Base-by-base conservation (phyloP, 2,888 invertebrate genomes). In the Ectemnius lituratus region DNA sequence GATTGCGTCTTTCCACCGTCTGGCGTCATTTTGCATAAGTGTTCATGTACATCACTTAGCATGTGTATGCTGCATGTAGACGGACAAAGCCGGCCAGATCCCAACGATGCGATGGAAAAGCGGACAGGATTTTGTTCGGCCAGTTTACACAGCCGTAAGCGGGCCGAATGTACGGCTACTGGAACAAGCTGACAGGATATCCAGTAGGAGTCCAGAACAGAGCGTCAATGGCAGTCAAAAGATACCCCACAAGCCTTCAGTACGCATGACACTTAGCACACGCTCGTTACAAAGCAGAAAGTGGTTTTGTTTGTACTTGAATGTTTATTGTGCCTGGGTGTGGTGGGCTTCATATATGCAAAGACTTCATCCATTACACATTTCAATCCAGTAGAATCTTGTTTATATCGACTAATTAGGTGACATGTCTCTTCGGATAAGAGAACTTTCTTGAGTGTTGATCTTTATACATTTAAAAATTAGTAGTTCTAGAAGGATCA, bases 21-120 rank as follows among this genome's bases (percentile, higher is more conserved):
- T 76, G 70, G 80, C 71, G 72, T 74, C 75, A 76, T 73, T 75
- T 79, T 78, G 87, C 87, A 86, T 86, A 82, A 85, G 82, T 82
- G 80, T 83, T 84, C 84, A 81, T 85, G 85, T 85, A 87, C 88
- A 83, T 86, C 83, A 86, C 82, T 86, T 84, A 86, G 89, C 89
- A 89, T 89, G 89, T 89, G 90, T 90, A 88, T 90, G 88, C 88
- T 89, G 90, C 90, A 90, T 90, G 90, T 89, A 89, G 90, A 89
- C 86, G 87, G 87, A 85, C 81, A 89, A 84, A 85, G 86, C 84
- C 75, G 82, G 80, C 79, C 85, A 80, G 84, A 84, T 85, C 66
- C 83, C 88, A 70, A 87, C 83, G 82, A 84, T 90, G 85, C 84
- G 84, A 80, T 90, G 90, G 90, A 88, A 87, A 84, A 90, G 86